Conservation (phyloP, 2,888 invertebrate species). For the Drosophila hawaiiensis region DNA sequence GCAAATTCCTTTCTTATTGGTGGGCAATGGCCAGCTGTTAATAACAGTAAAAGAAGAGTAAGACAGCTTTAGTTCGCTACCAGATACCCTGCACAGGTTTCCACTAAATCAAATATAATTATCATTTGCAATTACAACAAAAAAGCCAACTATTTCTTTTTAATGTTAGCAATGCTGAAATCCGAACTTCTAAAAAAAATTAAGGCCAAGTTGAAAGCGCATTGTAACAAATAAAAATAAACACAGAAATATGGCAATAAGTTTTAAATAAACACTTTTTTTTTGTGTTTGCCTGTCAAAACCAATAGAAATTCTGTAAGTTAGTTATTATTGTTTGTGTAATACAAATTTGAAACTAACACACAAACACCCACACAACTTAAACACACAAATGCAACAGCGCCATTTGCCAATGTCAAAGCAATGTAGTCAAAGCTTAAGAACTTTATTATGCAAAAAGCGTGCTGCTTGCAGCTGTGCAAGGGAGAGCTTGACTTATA, state of each 20-base stretch:
- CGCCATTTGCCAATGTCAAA: constrained; percentile 69
- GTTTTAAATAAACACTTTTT: constrained; percentile 2
- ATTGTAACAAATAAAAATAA: neutral
- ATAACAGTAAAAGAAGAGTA: neutral
- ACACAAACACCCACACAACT: constrained; percentile 2
- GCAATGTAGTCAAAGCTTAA: constrained; percentile 60
- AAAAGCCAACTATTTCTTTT: neutral
- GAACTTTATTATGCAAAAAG: constrained; percentile 80
- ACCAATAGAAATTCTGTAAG: neutral
- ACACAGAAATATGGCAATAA: neutral
- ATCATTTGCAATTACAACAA: neutral
- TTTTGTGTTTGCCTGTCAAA: constrained; percentile 9
- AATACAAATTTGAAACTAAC: neutral
- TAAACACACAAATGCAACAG: constrained; percentile 43
- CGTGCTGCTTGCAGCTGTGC: constrained; percentile 50
- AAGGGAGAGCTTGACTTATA: constrained; percentile 31
- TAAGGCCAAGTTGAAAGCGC: neutral
- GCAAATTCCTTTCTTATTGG: neutral
- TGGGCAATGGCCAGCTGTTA: neutral
- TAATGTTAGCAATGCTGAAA: neutral
- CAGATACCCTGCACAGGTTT: neutral
- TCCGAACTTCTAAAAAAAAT: neutral
- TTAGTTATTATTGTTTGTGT: constrained; percentile 2
- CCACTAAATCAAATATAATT: neutral
- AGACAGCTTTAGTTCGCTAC: neutral